Evolutionary conservation across 2,888 invertebrate genomes (phyloP).

Genomic region (Platycnemis pennipes): DNA sequence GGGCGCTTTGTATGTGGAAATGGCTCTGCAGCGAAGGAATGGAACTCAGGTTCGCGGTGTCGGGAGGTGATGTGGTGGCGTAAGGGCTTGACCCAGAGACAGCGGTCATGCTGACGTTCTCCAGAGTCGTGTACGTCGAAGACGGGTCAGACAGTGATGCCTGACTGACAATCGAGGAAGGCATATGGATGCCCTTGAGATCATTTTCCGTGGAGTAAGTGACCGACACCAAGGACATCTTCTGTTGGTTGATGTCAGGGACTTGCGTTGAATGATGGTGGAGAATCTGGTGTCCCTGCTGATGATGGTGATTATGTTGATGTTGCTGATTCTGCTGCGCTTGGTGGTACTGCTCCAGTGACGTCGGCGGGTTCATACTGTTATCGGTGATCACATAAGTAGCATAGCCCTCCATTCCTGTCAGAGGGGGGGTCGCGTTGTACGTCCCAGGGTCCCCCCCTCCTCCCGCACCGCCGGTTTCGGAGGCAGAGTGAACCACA

Average conservation of each 20-base stretch:
- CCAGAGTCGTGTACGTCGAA: conserved; percentile 83
- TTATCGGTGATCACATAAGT: background rate
- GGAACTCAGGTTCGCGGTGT: background rate
- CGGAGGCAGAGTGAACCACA: background rate
- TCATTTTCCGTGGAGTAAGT: conserved; percentile 42
- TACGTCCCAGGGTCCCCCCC: conserved; percentile 79
- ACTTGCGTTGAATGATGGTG: conserved; percentile 59
- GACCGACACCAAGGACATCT: conserved; percentile 75
- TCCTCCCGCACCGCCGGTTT: background rate
- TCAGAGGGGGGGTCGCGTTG: conserved; percentile 77
- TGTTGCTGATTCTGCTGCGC: conserved; percentile 78
- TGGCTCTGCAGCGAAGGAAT: conserved; percentile 24
- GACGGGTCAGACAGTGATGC: conserved; percentile 75
- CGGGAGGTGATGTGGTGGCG: background rate
- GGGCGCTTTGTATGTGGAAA: conserved; percentile 72
- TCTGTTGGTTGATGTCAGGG: background rate
- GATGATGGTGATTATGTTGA: conserved; percentile 78
- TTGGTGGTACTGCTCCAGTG: conserved; percentile 76
- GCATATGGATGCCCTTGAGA: conserved; percentile 36
- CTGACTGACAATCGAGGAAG: background rate
- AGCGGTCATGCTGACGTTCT: conserved; percentile 80
- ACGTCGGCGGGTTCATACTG: conserved; percentile 3
- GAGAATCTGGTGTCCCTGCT: conserved; percentile 78
- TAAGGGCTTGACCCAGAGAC: background rate
- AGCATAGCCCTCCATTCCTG: background rate